phyloP scores from a whole-genome alignment of 2,888 invertebrate genomes.

The Yponomeuta sedellus region DNA sequence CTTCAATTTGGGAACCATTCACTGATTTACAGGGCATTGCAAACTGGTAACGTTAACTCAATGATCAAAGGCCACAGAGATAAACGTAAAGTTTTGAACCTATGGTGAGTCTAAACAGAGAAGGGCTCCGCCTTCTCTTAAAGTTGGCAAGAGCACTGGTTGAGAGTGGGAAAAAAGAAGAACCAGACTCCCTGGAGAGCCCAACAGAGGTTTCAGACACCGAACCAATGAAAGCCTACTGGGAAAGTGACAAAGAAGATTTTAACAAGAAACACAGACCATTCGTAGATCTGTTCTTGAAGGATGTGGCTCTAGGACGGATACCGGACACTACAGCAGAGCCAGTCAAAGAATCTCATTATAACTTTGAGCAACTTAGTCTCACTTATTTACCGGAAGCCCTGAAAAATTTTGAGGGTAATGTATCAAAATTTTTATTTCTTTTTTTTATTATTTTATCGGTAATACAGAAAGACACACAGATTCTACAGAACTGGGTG shows the following conservation, averaged over 20 bases:
- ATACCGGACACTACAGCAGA: conserved; percentile 61
- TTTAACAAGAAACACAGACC: conserved; percentile 48
- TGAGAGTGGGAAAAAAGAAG: conserved; percentile 31
- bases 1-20: conserved; percentile 73
- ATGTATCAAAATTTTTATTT: conserved; percentile 45
- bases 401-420: conserved; percentile 56
- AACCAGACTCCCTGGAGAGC: conserved; percentile 19
- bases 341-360: conserved; percentile 63
- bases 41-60: conserved; percentile 59
- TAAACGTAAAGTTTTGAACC: conserved; percentile 50
- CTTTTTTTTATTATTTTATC: conserved; percentile 27
- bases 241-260: conserved; percentile 61
- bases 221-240: conserved; percentile 66
- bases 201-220: conserved; percentile 31
- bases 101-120: conserved; percentile 66
- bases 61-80: conserved; percentile 59
- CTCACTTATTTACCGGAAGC: conserved; percentile 50
- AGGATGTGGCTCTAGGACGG: conserved; percentile 49
- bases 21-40: conserved; percentile 74
- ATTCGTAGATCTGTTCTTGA: conserved; percentile 57
- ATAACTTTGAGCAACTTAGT: conserved; percentile 55
- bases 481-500: conserved; percentile 63
- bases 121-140: conserved; percentile 66
- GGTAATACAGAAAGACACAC: conserved; percentile 59
- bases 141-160: conserved; percentile 47